Base-by-base conservation (phyloP, 2,888 invertebrate genomes). In the Halictus quadricinctus region DNA sequence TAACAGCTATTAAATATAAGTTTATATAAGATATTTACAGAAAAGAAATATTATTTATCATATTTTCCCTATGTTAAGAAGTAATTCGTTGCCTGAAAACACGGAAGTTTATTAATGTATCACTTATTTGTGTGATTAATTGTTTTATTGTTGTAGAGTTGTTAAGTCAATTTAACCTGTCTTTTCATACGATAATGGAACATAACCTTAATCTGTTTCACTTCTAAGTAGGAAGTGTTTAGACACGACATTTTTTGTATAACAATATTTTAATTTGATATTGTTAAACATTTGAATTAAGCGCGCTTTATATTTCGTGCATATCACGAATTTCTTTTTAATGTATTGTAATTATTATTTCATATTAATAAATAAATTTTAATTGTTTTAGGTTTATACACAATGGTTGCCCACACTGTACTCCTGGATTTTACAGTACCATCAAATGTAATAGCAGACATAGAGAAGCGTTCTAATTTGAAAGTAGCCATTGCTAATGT, bases 351-450 rank as follows among this genome's bases (percentile, higher is more conserved):
- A 48, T 48, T 29, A 72, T 25, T 60, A 21, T 69, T 29, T 74
- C 50, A 10, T 60, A 73, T 4, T 78, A 84, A 60, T 58, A 64
- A 46, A 10, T n/a, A 29, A 21, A 54, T 74, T 18, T 74, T 29
- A 79, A 76, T 50, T 58, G 66, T 82, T 87, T 76, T 54, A 86
- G 80, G 74, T 83, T 79, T 72, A 81, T 78, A 77, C 80, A 90
- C 82, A 79, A 98, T 98, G 98, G 96, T 97, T 90, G 97, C 97
- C 64, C 97, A 97, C 95, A 97, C 97, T 76, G 95, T 97, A 91
- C 95, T 98, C 77, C 95, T 98, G 90, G 98, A 98, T 95, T 98
- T 98, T 93, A 96, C 97, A 2, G 95, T 98, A 88, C 97, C 97
- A 89, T 96, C 97, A 69, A 96, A 96, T 84, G 96, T 96, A 74